Conservation (phyloP, 2,113 vertebrate species). For the Danionella cerebrum region DNA sequence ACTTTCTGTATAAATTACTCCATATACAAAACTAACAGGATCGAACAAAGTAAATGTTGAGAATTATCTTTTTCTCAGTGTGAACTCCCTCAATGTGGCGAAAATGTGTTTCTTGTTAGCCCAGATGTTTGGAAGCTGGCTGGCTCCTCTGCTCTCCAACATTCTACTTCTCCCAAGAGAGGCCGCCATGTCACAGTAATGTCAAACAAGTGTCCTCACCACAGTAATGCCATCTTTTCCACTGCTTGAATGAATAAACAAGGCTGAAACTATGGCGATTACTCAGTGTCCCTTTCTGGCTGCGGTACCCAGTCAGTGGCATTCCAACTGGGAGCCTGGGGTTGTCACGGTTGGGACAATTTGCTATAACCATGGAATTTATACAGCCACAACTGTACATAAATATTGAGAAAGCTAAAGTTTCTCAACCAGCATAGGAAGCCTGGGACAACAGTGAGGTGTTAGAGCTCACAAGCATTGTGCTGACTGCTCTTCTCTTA, state of each 20-base stretch:
- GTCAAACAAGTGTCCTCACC: conserved; percentile 69
- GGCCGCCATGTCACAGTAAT: conserved; percentile 71
- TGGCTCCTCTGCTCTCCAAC: conserved; percentile 57
- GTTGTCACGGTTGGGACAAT: neutral
- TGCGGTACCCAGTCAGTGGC: conserved; percentile 1
- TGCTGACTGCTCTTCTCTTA: too few species aligned
- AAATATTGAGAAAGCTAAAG: too few species aligned
- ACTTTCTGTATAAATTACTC: too few species aligned
- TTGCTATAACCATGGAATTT: neutral
- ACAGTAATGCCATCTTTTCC: conserved; percentile 43
- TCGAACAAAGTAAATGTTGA: too few species aligned
- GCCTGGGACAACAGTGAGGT: too few species aligned
- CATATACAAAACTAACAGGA: too few species aligned
- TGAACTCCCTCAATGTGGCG: conserved; percentile 57
- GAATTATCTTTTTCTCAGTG: conserved; percentile 46
- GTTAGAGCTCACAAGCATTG: too few species aligned
- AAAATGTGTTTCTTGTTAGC: conserved; percentile 64
- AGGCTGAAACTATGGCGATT: conserved; percentile 42
- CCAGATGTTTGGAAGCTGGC: conserved; percentile 71
- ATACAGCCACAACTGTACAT: neutral
- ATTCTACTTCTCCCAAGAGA: conserved; percentile 66
- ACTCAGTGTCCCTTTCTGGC: conserved; percentile 1
- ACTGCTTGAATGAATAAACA: conserved; percentile 46
- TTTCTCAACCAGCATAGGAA: too few species aligned
- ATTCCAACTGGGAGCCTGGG: neutral